phyloP scores from a whole-genome alignment of 1,140 invertebrate genomes.

The Papilio dardanus region DNA sequence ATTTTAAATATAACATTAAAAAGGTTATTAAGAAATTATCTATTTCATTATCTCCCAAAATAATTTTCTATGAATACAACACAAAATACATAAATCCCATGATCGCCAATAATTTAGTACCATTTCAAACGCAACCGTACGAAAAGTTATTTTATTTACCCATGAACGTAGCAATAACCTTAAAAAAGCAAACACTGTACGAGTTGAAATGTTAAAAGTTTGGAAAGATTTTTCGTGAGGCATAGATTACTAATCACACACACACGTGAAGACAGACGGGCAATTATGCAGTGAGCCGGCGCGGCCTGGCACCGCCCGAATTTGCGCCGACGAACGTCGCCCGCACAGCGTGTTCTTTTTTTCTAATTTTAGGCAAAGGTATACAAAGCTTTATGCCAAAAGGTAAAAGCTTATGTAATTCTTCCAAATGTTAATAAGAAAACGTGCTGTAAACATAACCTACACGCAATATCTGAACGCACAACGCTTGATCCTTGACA shows the following conservation, averaged over 20 bases:
- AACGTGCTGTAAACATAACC: too few species aligned
- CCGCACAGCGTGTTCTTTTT: conserved; percentile 61
- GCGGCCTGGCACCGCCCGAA: conserved; percentile 75
- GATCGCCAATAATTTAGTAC: not conserved
- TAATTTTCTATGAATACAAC: not conserved
- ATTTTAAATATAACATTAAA: not conserved
- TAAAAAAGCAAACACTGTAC: conserved; percentile 24
- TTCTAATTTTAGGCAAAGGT: conserved; percentile 36
- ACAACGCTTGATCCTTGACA: too few species aligned
- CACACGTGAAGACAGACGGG: conserved; percentile 69
- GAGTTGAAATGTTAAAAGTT: conserved; percentile 31
- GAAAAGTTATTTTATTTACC: conserved; percentile 9
- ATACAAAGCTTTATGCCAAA: not conserved
- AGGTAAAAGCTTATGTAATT: too few species aligned
- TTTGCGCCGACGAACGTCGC: conserved; percentile 57
- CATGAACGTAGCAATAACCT: conserved; percentile 22
- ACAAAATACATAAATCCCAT: not conserved
- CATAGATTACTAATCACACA: conserved; percentile 60
- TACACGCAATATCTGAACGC: too few species aligned
- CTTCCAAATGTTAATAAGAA: too few species aligned
- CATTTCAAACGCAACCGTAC: not conserved
- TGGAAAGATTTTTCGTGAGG: conserved; percentile 45
- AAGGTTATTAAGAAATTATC: not conserved
- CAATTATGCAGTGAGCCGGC: conserved; percentile 72
- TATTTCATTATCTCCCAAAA: not conserved